Evolutionary conservation across 2,888 invertebrate species (phyloP), one percentile per base, ranked within the genome.

Genomic region (Ectropis crepuscularia): DNA sequence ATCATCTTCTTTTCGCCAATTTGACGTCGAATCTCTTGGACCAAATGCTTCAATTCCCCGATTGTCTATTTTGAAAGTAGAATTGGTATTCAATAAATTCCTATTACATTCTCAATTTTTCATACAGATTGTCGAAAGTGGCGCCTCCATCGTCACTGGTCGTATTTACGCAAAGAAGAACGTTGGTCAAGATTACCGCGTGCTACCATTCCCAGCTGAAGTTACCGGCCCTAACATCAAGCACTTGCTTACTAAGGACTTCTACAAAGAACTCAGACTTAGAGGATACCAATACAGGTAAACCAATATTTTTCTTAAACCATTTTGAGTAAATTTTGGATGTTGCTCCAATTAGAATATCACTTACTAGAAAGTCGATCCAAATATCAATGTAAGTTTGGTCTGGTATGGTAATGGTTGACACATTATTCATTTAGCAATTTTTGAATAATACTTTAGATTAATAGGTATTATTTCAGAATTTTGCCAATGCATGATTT

Each of bases 81-180:
- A 28, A 28, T 28, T 4, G 16, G 16, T 28, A 28, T 4, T 1
- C 1, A 28, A 28, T 28, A 4, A 28, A 28, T 28, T 28, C 16
- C 4, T 28, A 2, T 2, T 4, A 28, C 1, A 28, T n/a, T 9
- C 12, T 51, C 11, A 8, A 9, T 45, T 12, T 16, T 16, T 37
- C 36, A 16, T 57, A 42, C 78, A 95, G 94, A 93, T 96, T 48
- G 94, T 95, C 0, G 96, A 96, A 82, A 94, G 95, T 5, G 95
- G 95, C 5, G 94, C 94, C 0, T 94, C 96, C 0, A 94, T 97
- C 37, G 95, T 96, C 0, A 95, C 95, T 0, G 97, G 97, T 41
- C 93, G 87, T 12, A 94, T 97, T 57, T 94, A 94, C 55, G 92
- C 93, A 2, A 93, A 94, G 64, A 92, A 94, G 73, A 90, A 94